A percentile compares a stretch with the other conserved stretches of the same genome.
Evolutionary conservation across 1,140 invertebrate species (phyloP).

Genomic region (Drosophila miranda): DNA sequence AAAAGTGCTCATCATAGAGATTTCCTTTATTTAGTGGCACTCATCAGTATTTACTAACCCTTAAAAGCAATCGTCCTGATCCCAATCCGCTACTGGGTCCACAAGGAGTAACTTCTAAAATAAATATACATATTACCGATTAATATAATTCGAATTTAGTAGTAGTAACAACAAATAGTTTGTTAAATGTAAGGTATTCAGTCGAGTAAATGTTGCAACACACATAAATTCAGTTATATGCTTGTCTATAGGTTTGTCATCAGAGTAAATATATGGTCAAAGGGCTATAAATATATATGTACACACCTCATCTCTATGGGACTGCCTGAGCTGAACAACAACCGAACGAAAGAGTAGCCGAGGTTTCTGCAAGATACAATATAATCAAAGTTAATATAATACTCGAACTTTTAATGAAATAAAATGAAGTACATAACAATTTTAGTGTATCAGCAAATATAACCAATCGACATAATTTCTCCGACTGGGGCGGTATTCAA

Average conservation of each 20-base stretch:
- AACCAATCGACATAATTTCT: constrained; percentile 57
- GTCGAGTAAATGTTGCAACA: constrained; percentile 51
- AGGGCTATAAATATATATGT: not conserved
- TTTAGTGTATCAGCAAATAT: constrained; percentile 32
- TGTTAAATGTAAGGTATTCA: constrained; percentile 15
- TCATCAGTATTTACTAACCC: constrained; percentile 14
- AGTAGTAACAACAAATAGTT: not conserved
- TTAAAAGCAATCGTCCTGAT: too few relatives aligned
- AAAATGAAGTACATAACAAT: not conserved
- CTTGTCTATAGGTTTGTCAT: constrained; percentile 69
- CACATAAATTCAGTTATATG: constrained; percentile 68
- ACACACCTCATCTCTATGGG: constrained; percentile 26
- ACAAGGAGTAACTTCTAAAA: not conserved
- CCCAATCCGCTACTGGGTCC: too few relatives aligned
- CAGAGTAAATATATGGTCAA: constrained; percentile 4
- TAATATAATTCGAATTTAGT: not conserved
- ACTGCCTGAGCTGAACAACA: too few relatives aligned
- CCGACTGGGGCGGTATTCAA: constrained; percentile 60
- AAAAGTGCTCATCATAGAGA: constrained; percentile 58
- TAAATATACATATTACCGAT: not conserved
- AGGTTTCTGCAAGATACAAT: constrained; percentile 6
- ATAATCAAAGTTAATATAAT: not conserved
- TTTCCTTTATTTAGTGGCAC: too few relatives aligned
- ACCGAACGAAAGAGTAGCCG: too few relatives aligned
- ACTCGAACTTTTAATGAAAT: not conserved